Conservation (phyloP, 1,140 invertebrate genomes). For the Matsumurasca onukii region DNA sequence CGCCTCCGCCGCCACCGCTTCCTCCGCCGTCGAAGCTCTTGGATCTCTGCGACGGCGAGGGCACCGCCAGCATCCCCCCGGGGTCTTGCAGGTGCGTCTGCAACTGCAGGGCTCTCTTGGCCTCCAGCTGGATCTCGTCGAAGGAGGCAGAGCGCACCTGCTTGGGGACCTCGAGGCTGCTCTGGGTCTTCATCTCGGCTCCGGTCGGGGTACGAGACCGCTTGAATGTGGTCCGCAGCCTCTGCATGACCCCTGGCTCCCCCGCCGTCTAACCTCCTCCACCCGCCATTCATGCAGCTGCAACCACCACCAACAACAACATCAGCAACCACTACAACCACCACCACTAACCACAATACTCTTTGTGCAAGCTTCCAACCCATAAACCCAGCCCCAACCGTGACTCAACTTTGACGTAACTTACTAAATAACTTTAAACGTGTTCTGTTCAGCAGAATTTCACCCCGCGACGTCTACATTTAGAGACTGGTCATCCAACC, state of each 20-base stretch:
- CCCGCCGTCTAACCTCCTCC: not conserved
- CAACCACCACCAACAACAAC: not conserved
- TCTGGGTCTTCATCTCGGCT: slow-evolving; percentile 86
- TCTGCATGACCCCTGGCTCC: slow-evolving; percentile 63
- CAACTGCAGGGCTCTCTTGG: slow-evolving; percentile 56
- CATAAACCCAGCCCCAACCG: too few species aligned
- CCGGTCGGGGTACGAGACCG: slow-evolving; percentile 82
- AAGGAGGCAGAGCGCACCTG: slow-evolving; percentile 83
- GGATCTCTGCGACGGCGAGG: slow-evolving; percentile 64
- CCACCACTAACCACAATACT: not conserved
- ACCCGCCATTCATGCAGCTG: slow-evolving; percentile 23
- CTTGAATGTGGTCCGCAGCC: slow-evolving; percentile 80
- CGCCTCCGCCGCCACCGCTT: slow-evolving; percentile 17
- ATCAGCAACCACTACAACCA: not conserved
- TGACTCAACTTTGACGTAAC: too few species aligned
- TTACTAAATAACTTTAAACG: too few species aligned
- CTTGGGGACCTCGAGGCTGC: slow-evolving; percentile 83
- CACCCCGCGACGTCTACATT: too few species aligned
- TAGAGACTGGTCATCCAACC: too few species aligned
- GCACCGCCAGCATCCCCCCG: slow-evolving; percentile 59
- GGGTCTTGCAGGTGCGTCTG: slow-evolving; percentile 46
- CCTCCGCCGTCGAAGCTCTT: slow-evolving; percentile 72
- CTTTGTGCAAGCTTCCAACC: slow-evolving; percentile 15
- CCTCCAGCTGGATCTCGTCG: slow-evolving; percentile 82
- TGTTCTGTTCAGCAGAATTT: too few species aligned